Percentiles rank a stretch among this genome's conserved stretches.
These are phyloP conservation scores for Tupaia tana DNA, from an alignment of 2,113 vertebrate species.

Conservation along the genomic window DNA sequence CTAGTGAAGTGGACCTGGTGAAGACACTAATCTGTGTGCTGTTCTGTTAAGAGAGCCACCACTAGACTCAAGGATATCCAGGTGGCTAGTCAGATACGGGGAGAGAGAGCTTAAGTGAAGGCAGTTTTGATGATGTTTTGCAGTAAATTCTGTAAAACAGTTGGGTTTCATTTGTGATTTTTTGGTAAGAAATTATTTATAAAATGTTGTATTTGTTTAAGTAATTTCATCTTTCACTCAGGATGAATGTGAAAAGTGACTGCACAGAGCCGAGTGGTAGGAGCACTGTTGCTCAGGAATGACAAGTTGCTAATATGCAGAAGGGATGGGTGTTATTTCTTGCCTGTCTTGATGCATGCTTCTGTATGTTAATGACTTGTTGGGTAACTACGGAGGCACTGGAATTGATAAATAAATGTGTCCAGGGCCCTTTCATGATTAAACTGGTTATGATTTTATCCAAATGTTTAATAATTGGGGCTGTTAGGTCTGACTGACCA, in stretches of 20 bases:
- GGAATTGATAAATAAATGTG: conserved; percentile 89
- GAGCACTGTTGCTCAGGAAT: conserved; percentile 85
- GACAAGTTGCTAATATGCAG: conserved; percentile 89
- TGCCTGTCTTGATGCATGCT: conserved; percentile 92
- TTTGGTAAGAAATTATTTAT: conserved; percentile 92
- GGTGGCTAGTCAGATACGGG: conserved; percentile 92
- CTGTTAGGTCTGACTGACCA: conserved; percentile 88
- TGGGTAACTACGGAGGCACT: conserved; percentile 91
- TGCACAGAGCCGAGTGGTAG: conserved; percentile 87
- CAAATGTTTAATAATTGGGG: conserved; percentile 91
- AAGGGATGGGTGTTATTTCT: conserved; percentile 90
- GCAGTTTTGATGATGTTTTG: conserved; percentile 89
- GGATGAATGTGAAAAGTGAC: conserved; percentile 91
- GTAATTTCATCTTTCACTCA: conserved; percentile 93
- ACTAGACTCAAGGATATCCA: conserved; percentile 94
- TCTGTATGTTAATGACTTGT: conserved; percentile 92
- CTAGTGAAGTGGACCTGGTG: conserved; percentile 90
- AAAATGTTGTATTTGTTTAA: conserved; percentile 91
- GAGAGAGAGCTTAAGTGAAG: conserved; percentile 86
- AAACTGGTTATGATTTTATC: conserved; percentile 93
- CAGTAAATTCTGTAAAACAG: conserved; percentile 92
- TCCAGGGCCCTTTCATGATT: conserved; percentile 92
- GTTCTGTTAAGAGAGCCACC: conserved; percentile 92
- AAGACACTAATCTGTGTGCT: conserved; percentile 91
- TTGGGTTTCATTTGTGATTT: conserved; percentile 91